Base-by-base conservation (phyloP, 2,888 invertebrate genomes). In the Apoda limacodes region DNA sequence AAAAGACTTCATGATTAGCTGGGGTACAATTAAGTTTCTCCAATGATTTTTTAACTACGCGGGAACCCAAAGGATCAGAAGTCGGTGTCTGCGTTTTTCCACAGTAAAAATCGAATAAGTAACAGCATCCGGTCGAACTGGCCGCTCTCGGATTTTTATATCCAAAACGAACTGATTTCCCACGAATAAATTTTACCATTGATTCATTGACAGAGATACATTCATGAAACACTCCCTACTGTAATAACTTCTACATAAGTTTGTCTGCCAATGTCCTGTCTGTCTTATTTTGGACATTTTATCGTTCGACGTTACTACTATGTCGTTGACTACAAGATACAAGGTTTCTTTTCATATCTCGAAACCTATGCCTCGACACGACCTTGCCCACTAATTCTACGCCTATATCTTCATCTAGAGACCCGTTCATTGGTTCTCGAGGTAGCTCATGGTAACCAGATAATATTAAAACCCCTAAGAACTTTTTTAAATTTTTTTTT, bases 101-200 rank as follows among this genome's bases (percentile, higher is more conserved):
- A 31, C 42, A 42, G 22, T 45, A 46, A 27, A 47, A 33, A 32
- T 47, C 46, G 29, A 42, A 43, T 11, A 27, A 9, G 27, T 49
- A 47, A 23, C 48, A 46, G 29, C 47, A 48, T 5, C 44, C 44
- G n/a, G 32, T 32, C 3, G 47, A 40, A 35, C 46, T 47, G 10
- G 45, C 42, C 17, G 44, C 31, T 35, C 46, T 37, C 51, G 47
- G 53, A 22, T 51, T 42, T 34, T 52, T 52, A 32, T 44, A 53
- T 9, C 48, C 49, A 40, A 52, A 51, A 5, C 49, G 30, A 9
- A 56, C 40, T 25, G 51, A 49, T 32, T 52, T 53, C 4, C 46
- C 43, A 15, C 37, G 31, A 22, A 52, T 53, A 25, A 45, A 51
- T 40, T 45, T 33, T n/a, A 50, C 40, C 42, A 52, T 48, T 2